Evolutionary conservation across 2,797 vertebrate genomes (phyloP).

Genomic region (Mus caroli): DNA sequence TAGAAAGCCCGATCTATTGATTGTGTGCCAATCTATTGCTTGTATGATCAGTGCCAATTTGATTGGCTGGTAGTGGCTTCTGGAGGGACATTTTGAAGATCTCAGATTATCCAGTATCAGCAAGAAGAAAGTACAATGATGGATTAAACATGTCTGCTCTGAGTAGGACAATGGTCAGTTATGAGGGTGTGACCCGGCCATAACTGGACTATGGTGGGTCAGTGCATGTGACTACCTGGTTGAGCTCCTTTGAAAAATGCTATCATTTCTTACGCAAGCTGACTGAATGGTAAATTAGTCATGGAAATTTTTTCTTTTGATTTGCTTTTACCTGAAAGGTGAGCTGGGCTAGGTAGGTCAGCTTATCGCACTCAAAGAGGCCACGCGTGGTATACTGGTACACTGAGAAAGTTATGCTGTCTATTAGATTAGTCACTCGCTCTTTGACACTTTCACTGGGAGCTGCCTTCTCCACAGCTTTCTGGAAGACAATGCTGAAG

Average conservation of each 20-base stretch:
- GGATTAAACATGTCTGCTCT: background rate
- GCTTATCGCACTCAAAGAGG: constrained; percentile 96
- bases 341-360: constrained; percentile 92
- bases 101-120: background rate
- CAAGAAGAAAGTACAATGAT: background rate
- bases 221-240: too few relatives aligned
- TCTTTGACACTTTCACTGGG: constrained; percentile 90
- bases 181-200: background rate
- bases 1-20: background rate
- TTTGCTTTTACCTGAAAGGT: constrained; percentile 91
- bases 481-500: constrained; percentile 95
- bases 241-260: background rate
- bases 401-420: constrained; percentile 95
- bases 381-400: constrained; percentile 96
- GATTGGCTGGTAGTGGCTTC: background rate
- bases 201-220: too few relatives aligned
- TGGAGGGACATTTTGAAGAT: background rate
- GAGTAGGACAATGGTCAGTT: background rate
- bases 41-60: background rate
- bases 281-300: background rate
- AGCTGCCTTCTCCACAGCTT: constrained; percentile 92
- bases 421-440: constrained; percentile 93
- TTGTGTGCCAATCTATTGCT: background rate
- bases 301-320: background rate
- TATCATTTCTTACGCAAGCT: background rate